Percentiles rank a stretch among this genome's conserved stretches.
Evolutionary conservation across 2,113 vertebrate genomes (phyloP).

Genomic region (Mystacornis crossleyi): DNA sequence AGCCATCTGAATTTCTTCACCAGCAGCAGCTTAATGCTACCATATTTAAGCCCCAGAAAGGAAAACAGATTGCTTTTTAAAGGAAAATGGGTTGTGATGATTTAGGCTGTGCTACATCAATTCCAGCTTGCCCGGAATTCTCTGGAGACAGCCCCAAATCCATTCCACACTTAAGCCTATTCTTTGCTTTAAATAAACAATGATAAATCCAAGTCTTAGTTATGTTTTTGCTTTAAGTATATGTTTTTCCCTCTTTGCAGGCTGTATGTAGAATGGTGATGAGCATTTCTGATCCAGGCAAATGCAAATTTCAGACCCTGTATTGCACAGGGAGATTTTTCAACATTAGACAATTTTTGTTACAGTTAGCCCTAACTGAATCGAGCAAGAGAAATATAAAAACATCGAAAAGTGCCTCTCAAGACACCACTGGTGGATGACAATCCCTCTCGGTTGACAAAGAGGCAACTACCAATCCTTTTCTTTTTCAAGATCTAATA

Average conservation of each 20-base stretch:
- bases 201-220: not conserved
- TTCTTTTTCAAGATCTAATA: not conserved
- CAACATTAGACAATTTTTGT: not conserved
- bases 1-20: not conserved
- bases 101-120: not conserved
- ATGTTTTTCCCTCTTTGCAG: not conserved
- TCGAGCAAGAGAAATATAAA: not conserved
- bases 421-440: not conserved
- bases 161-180: not conserved
- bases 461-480: not conserved
- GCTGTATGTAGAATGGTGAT: not conserved
- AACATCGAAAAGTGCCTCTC: not conserved
- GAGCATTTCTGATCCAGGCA: not conserved
- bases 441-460: not conserved
- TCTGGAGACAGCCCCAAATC: not conserved
- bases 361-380: not conserved
- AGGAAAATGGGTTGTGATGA: not conserved
- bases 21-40: not conserved
- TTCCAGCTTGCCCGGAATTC: not conserved
- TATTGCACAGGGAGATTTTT: not conserved
- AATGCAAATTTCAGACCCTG: not conserved
- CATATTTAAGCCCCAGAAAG: not conserved
- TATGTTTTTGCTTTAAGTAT: not conserved
- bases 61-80: conserved; percentile 36
- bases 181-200: not conserved